Conservation (phyloP, 2,797 vertebrate genomes). For the Lindbergichthys nudifrons region DNA sequence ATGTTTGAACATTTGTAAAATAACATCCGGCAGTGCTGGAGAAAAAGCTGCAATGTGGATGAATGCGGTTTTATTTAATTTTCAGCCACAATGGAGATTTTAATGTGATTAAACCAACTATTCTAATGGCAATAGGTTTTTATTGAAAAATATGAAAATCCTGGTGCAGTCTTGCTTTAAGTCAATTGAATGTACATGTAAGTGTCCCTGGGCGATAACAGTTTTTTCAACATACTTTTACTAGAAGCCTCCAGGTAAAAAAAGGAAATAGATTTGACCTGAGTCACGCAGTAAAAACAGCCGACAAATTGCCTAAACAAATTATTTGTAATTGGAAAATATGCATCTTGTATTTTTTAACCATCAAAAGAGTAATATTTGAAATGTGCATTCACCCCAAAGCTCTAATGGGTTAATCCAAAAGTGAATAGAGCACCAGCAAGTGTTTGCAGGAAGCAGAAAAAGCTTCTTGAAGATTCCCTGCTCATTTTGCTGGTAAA, state of each 20-base stretch:
- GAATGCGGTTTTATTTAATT: neutral
- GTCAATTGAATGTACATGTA: too few relatives aligned
- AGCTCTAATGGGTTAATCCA: neutral
- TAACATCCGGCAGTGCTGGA: neutral
- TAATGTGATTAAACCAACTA: neutral
- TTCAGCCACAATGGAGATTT: neutral
- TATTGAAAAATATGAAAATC: neutral
- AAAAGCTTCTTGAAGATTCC: conserved; percentile 15
- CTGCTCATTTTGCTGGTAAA: conserved; percentile 59
- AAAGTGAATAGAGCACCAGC: conserved; percentile 8
- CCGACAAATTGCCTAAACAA: neutral
- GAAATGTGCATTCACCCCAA: too few relatives aligned
- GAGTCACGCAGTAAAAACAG: neutral
- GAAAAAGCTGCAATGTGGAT: neutral
- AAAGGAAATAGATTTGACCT: too few relatives aligned
- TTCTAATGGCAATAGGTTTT: neutral
- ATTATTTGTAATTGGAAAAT: neutral
- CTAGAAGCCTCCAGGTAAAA: neutral
- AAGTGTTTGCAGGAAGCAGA: conserved; percentile 5
- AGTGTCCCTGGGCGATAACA: neutral
- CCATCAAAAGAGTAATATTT: too few relatives aligned
- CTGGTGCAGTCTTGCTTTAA: neutral
- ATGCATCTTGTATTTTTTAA: neutral
- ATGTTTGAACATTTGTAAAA: neutral
- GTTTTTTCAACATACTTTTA: neutral